Base-by-base conservation (phyloP, 37 sponge, comb jelly and placozoan species). In the Ephydatia muelleri region DNA sequence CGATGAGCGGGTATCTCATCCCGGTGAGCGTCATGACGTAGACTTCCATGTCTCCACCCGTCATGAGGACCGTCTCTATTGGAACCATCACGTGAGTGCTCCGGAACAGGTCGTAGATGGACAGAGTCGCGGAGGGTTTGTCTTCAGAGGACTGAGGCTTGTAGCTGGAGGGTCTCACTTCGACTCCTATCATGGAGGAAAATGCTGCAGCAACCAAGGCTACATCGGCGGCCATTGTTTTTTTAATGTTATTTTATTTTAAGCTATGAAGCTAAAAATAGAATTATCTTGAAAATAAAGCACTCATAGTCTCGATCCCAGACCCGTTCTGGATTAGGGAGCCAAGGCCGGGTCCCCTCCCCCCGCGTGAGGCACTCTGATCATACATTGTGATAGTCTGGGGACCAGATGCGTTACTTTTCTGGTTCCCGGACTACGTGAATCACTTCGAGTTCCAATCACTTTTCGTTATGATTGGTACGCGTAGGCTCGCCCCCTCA, bases 1-100 rank as follows among this genome's bases (percentile, higher is more conserved):
- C 79, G 27, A 35, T 48, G 16, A 86, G 37, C 29, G 48, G 31
- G 25, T 66, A 72, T 29, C 25, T 71, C 11, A 3, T 80, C 0
- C 86, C 86, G 1, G 80, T 80, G 37, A 86, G 80, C 13, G 86
- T 86, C 64, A 73, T 79, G 9, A 86, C 66, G 80, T 48, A 49
- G 0, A 86, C 39, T 25, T 79, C 72, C 27, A 86, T 75, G 22
- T 35, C 33, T 22, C 78, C 85, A 25, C 79, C 85, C 21, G 78
- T 70, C 16, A 57, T 57, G 48, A 73, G 27, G 16, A 47, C 83
- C 27, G 33, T 83, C 65, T 72, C 73, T 3, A 73, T 32, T 3
- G 83, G 83, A 23, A 33, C 12, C 64, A 72, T 71, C 34, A 83
- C 43, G 37, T 83, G 73, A n/a, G 83, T 83, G 23, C 26, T 33